A percentile compares a stretch with the other conserved stretches of the same genome.
These are phyloP conservation scores for Epinotia brunnichana DNA, from an alignment of 2,888 invertebrate species.

Conservation along the genomic window DNA sequence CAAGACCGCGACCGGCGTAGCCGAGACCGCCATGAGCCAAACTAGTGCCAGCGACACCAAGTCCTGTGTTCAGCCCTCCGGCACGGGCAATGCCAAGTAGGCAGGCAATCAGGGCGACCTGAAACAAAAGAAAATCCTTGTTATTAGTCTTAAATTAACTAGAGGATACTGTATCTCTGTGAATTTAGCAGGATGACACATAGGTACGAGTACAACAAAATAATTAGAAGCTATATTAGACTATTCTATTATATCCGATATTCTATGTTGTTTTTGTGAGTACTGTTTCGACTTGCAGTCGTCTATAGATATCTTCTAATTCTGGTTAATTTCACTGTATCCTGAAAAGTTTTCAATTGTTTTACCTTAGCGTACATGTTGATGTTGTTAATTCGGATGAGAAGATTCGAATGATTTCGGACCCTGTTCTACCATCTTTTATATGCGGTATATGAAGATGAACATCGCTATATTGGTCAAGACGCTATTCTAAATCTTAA, in stretches of 20 bases:
- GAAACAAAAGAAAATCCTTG: not conserved
- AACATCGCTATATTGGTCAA: slow-evolving; percentile 3
- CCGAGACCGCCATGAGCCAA: slow-evolving; percentile 13
- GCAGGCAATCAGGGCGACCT: slow-evolving; percentile 22
- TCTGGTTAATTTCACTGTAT: not conserved
- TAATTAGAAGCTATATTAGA: not conserved
- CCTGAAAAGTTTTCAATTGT: not conserved
- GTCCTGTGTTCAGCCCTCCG: not conserved
- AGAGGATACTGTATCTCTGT: too few relatives aligned
- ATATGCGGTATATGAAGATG: slow-evolving; percentile 9
- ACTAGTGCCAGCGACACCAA: not conserved
- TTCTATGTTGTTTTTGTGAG: not conserved
- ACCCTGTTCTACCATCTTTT: slow-evolving; percentile 3
- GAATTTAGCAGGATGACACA: not conserved
- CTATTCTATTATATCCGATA: not conserved
- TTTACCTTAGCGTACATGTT: slow-evolving; percentile 30
- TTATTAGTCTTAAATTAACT: too few relatives aligned
- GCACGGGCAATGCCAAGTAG: slow-evolving; percentile 19
- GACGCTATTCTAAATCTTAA: slow-evolving; percentile 11
- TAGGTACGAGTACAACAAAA: too few relatives aligned
- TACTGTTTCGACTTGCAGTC: not conserved
- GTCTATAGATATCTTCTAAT: not conserved
- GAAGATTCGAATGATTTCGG: slow-evolving; percentile 23
- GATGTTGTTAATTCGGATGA: slow-evolving; percentile 15
- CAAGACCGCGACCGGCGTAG: slow-evolving; percentile 8